Evolutionary conservation across 2,888 invertebrate species (phyloP).

Genomic region (Orthonevra nobilis): DNA sequence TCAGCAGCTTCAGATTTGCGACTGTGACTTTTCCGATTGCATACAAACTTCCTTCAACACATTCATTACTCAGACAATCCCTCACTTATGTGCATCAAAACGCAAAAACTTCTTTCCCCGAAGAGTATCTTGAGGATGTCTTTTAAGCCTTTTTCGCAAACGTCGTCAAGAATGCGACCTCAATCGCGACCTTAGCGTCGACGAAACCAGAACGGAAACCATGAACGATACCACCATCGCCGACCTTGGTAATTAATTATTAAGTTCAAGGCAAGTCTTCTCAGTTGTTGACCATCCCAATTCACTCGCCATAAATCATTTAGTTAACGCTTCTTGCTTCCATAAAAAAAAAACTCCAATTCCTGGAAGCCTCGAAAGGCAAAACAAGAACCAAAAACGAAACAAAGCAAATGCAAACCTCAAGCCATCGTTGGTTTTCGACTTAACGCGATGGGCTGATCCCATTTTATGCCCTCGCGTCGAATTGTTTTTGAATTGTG

Average conservation of each 20-base stretch:
- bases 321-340: constrained; percentile 50
- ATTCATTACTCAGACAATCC: too few species aligned
- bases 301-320: constrained; percentile 57
- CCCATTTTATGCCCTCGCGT: constrained; percentile 32
- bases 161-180: not conserved
- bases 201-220: constrained; percentile 13
- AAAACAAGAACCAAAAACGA: constrained; percentile 7
- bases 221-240: constrained; percentile 8
- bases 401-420: constrained; percentile 24
- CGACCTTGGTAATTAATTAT: constrained; percentile 28
- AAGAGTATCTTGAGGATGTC: too few species aligned
- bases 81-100: too few species aligned
- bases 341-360: constrained; percentile 12
- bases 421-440: constrained; percentile 27
- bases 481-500: constrained; percentile 61
- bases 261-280: constrained; percentile 59
- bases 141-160: too few species aligned
- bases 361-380: constrained; percentile 38
- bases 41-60: too few species aligned
- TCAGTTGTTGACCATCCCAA: constrained; percentile 54
- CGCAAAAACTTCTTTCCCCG: too few species aligned
- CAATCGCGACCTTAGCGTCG: constrained; percentile 2
- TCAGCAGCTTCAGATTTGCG: too few species aligned
- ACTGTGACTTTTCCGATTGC: too few species aligned
- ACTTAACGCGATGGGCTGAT: constrained; percentile 40